Base-by-base conservation (phyloP, 2,888 invertebrate genomes). In the Drosophila atripex region DNA sequence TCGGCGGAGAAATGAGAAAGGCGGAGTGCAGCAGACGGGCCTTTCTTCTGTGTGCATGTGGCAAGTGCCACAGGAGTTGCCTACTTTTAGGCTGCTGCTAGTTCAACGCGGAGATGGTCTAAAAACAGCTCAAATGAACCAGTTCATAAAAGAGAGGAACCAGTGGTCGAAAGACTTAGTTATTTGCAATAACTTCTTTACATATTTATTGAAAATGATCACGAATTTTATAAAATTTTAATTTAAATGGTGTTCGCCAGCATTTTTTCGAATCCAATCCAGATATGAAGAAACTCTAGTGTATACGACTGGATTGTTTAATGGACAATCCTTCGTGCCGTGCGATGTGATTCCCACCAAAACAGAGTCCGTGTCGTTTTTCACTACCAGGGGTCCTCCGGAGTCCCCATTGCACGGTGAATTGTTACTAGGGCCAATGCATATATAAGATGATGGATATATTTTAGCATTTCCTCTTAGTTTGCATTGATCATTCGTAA, bases 51-150 rank as follows among this genome's bases (percentile, higher is more conserved):
- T 56, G 18, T 63, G 82, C 75, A 70, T 59, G 63, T 68, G 74
- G 76, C 69, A 74, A 74, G 52, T 69, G 76, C 53, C 65, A 65
- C 47, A 12, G 38, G 58, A 18, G 71, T 57, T 64, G 86, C 74
- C 79, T 71, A 74, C 76, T 76, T 82, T 78, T 69, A 41, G 82
- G 69, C 57, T 43, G 32, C 43, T 57, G 47, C 63, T 51, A 51
- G 61, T 57, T 70, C 32, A 2, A 11, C 8, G 8, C 11, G 8
- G n/a, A 46, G 38, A 9, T 51, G 3, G 38, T 16, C 7, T 12
- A 8, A 6, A 5, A 46, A 25, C n/a, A 35, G 28, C 14, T 28
- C 14, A 4, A 12, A 11, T 8, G 66, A 68, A 68, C 66, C 68
- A 68, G 69, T 51, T 58, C 58, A 8, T 9, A 2, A 7, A n/a